Evolutionary conservation across 2,113 vertebrate species (phyloP), one percentile per base, ranked within the genome.

Genomic region (Manacus vitellinus): DNA sequence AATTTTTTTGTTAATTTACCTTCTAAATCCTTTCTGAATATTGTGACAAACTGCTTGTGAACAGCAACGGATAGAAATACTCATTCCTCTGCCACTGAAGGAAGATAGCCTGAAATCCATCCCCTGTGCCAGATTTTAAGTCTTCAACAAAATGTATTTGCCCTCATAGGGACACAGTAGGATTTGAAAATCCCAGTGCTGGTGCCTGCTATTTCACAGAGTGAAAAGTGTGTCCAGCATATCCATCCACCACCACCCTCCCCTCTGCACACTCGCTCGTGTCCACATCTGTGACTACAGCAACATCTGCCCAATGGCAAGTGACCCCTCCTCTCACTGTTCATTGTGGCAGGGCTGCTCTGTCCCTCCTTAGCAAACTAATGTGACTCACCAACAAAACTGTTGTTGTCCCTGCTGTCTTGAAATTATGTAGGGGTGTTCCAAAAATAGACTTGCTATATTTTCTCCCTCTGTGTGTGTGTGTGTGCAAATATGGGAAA

Each of bases 231-330:
- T 44, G 18, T n/a, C 30, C 23, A 33, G 24, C 10, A 17, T 27
- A 47, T 11, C 56, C n/a, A 10, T 31, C 58, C 55, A 19, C 25
- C 62, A 28, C 24, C n/a, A 6, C 43, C 37, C 13, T 67, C 30
- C 35, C 30, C 47, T 77, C 63, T 2, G 6, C 27, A 25, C 41
- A 9, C 12, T 59, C 4, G 0, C 41, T 71, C 3, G 0, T 59
- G 51, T 61, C 59, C 35, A 21, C 67, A 12, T 46, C 83, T 56
- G 22, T 24, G 44, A 66, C 46, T 62, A 4, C 5, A 5, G 43
- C 78, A 84, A 35, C 67, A 22, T 31, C 56, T 76, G 41, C 46
- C 39, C 31, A 4, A 9, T 1, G 8, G 49, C 51, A 54, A 49
- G 28, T 31, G n/a, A 65, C 35, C 37, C 35, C 30, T 78, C 14